Evolutionary conservation across 2,797 vertebrate species (phyloP), one percentile per base, ranked within the genome.

Genomic region (Manis crassicaudata): DNA sequence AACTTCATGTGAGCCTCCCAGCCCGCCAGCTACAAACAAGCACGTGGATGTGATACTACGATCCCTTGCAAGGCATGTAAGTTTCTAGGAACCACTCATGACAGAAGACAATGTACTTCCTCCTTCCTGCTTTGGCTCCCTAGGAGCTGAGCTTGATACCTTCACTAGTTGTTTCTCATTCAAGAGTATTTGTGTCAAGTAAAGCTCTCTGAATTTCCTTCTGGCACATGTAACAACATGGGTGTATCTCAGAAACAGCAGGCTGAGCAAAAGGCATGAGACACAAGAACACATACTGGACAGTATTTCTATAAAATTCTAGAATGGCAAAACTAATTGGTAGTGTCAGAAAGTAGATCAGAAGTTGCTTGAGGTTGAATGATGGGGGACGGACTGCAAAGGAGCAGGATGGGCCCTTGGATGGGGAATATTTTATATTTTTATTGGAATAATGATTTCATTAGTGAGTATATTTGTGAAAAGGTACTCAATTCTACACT

Each of bases 81-180:
- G 6, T 27, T 27, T 58, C n/a, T 27, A 35, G 76, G 16, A 27
- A 27, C n/a, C 54, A 27, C 7, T 37, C n/a, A 79, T 5, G 25
- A 54, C 23, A 9, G 35, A 58, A 58, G 27, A 23, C 52, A 5
- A 5, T 7, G 0, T 0, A 2, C 13, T 56, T 79, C n/a, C n/a
- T 58, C 54, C 9, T 23, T 37, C 23, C 25, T 35, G n/a, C 7
- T 79, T 58, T 37, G 35, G 46, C 46, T 46, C 46, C 3, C 46
- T 12, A 46, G 46, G 46, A 46, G 46, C 46, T 46, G 46, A 46
- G 46, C 46, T 46, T 46, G 46, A 46, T 11, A 12, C 46, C 46
- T 12, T 46, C 46, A 12, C 46, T 11, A 46, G 46, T 37, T 79
- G n/a, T 58, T 79, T 79, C n/a, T 17, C 11, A 21, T 0, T 6